Evolutionary conservation across 1,140 invertebrate species (phyloP).

Genomic region (Batillaria attramentaria): DNA sequence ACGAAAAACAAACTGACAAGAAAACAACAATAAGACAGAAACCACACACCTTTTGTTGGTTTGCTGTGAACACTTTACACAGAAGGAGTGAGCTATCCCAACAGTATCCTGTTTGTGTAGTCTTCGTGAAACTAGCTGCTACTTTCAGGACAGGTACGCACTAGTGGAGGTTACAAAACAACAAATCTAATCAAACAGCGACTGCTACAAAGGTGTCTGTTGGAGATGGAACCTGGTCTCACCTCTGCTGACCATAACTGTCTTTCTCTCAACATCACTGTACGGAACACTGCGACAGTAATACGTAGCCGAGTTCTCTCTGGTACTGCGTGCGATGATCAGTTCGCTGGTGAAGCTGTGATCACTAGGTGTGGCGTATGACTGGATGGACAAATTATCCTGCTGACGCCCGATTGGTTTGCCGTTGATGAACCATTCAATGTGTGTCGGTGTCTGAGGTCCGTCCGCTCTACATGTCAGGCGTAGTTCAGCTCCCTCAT

Average conservation of each 20-base stretch:
- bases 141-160: too few relatives aligned
- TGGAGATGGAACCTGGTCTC: too few relatives aligned
- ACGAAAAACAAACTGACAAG: too few relatives aligned
- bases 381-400: constrained; percentile 10
- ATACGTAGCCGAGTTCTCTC: constrained; percentile 36
- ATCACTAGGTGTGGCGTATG: neutral
- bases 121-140: too few relatives aligned
- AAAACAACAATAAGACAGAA: too few relatives aligned
- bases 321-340: constrained; percentile 12
- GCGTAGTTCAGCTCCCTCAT: constrained; percentile 22
- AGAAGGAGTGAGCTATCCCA: too few relatives aligned
- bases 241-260: constrained; percentile 23
- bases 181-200: too few relatives aligned
- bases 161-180: too few relatives aligned
- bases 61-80: too few relatives aligned
- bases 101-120: too few relatives aligned
- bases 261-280: constrained; percentile 26
- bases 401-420: constrained; percentile 10
- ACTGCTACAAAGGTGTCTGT: too few relatives aligned
- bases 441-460: constrained; percentile 6
- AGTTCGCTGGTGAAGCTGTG: constrained; percentile 36
- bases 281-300: constrained; percentile 40
- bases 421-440: constrained; percentile 49
- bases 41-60: too few relatives aligned
- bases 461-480: constrained; percentile 38